phyloP scores from a whole-genome alignment of 2,888 invertebrate genomes.

The Thecocarcelia acutangulata region DNA sequence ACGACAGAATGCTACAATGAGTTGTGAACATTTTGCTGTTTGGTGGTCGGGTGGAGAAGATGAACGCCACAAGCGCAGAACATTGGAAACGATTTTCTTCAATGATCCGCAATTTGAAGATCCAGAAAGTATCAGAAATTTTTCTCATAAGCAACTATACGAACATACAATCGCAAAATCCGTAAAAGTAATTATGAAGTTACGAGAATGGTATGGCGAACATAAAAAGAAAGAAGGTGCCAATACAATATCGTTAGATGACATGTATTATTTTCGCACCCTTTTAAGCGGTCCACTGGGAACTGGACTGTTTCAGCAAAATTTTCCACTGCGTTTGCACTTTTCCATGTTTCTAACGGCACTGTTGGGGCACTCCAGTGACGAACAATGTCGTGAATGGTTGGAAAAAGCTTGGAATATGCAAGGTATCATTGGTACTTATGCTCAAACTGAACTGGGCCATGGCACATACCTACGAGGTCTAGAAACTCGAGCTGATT shows the following conservation, averaged over 20 bases:
- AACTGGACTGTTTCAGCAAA: slow-evolving; percentile 76
- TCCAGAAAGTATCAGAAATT: slow-evolving; percentile 71
- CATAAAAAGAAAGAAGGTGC: slow-evolving; percentile 11
- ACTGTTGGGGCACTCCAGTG: slow-evolving; percentile 90
- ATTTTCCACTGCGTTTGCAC: slow-evolving; percentile 86
- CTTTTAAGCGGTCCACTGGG: slow-evolving; percentile 76
- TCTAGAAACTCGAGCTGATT: slow-evolving; percentile 95
- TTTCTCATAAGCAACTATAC: slow-evolving; percentile 77
- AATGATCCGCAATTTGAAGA: slow-evolving; percentile 75
- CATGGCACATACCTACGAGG: slow-evolving; percentile 95
- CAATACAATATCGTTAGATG: slow-evolving; percentile 81
- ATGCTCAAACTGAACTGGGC: slow-evolving; percentile 97
- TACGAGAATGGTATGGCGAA: slow-evolving; percentile 85
- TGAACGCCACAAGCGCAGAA: slow-evolving; percentile 72
- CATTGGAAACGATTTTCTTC: slow-evolving; percentile 74
- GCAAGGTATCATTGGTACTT: slow-evolving; percentile 93
- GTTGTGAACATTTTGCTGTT: slow-evolving; percentile 75
- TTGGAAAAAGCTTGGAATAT: slow-evolving; percentile 89
- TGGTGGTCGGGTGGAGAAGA: slow-evolving; percentile 77
- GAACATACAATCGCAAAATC: slow-evolving; percentile 73
- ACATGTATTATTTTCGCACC: slow-evolving; percentile 73
- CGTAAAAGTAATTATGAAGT: slow-evolving; percentile 85
- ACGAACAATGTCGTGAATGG: slow-evolving; percentile 94
- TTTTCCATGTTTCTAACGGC: slow-evolving; percentile 96
- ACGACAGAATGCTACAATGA: slow-evolving; percentile 72